A percentile compares a stretch with the other conserved stretches of the same genome.
These are phyloP conservation scores for Engraulis encrasicolus DNA, from an alignment of 2,113 vertebrate species.

Conservation along the genomic window DNA sequence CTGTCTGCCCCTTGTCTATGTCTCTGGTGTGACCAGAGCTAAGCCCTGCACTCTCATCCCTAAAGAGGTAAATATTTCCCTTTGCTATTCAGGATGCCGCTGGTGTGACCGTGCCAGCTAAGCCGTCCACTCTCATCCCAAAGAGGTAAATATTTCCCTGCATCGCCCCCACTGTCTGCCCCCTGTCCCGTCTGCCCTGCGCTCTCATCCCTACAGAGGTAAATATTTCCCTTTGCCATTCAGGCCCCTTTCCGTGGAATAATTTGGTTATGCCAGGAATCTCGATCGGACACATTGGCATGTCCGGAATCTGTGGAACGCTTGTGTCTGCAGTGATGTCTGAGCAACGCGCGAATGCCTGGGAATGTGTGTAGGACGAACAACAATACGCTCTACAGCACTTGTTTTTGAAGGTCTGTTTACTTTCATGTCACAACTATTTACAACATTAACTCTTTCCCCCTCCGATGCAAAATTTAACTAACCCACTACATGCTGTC, in stretches of 20 bases:
- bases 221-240: conserved; percentile 70
- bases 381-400: neutral
- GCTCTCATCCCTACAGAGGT: conserved; percentile 52
- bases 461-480: too few relatives aligned
- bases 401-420: too few relatives aligned
- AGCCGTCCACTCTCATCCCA: conserved; percentile 52
- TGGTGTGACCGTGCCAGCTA: conserved; percentile 28
- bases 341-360: conserved; percentile 41
- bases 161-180: conserved; percentile 49
- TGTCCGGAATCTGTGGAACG: conserved; percentile 66
- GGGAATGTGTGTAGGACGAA: conserved; percentile 16
- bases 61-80: conserved; percentile 64
- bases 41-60: conserved; percentile 52
- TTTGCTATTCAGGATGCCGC: conserved; percentile 61
- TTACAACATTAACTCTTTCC: too few relatives aligned
- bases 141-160: conserved; percentile 66
- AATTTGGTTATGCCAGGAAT: conserved; percentile 56
- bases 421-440: too few relatives aligned
- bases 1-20: too few relatives aligned
- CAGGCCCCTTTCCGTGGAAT: conserved; percentile 60
- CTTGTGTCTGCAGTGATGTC: conserved; percentile 21
- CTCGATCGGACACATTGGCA: conserved; percentile 56
- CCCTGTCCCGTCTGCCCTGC: conserved; percentile 36
- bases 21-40: conserved; percentile 19
- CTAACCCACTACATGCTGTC: too few relatives aligned